Percentiles rank a stretch among this genome's conserved stretches.
phyloP scores from a whole-genome alignment of 2,797 vertebrate genomes.

The Potorous gilbertii region DNA sequence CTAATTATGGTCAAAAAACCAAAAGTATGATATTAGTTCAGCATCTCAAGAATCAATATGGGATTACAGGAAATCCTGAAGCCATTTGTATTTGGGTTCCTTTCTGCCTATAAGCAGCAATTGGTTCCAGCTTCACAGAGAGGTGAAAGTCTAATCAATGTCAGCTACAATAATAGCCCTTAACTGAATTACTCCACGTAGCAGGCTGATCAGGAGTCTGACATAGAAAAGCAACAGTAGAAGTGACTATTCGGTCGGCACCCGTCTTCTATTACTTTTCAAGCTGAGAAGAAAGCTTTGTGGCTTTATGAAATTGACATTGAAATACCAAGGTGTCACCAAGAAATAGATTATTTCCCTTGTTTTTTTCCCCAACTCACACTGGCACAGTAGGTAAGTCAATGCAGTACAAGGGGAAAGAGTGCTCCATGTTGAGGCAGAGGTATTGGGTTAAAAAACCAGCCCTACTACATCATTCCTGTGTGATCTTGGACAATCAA shows the following conservation, averaged over 20 bases:
- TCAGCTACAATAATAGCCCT: slow-evolving; percentile 74
- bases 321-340: slow-evolving; percentile 11
- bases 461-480: not conserved
- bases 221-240: slow-evolving; percentile 47
- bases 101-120: slow-evolving; percentile 79
- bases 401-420: not conserved
- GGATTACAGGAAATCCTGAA: slow-evolving; percentile 85
- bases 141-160: slow-evolving; percentile 60
- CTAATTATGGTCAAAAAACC: slow-evolving; percentile 79
- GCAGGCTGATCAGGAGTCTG: slow-evolving; percentile 12
- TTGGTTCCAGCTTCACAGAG: slow-evolving; percentile 82
- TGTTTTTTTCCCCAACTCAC: slow-evolving; percentile 18
- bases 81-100: slow-evolving; percentile 79
- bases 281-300: not conserved
- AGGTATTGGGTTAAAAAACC: too few species aligned
- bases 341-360: slow-evolving; percentile 25
- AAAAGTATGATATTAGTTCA: slow-evolving; percentile 71
- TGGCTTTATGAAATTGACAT: slow-evolving; percentile 24
- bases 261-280: slow-evolving; percentile 50
- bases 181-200: not conserved
- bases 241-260: not conserved
- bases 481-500: not conserved
- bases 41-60: slow-evolving; percentile 80
- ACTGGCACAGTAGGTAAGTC: not conserved
- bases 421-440: not conserved